Conservation (phyloP, 2,888 invertebrate genomes). For the Dolichopus griseipennis region DNA sequence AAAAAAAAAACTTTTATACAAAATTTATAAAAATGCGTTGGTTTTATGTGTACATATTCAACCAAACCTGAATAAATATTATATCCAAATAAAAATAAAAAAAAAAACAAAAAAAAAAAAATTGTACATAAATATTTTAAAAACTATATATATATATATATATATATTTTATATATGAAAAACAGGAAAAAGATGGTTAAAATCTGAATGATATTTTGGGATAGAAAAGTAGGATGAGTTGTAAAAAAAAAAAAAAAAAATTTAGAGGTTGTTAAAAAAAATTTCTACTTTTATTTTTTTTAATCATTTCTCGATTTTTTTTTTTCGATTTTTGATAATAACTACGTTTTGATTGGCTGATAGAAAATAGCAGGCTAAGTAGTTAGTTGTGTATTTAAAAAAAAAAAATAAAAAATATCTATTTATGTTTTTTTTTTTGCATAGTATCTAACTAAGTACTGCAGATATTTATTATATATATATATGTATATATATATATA, state of each 20-base stretch:
- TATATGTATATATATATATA: too few species aligned
- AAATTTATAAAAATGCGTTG: background rate
- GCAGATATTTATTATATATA: too few species aligned
- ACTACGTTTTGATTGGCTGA: constrained; percentile 45
- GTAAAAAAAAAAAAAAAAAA: background rate
- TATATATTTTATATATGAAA: too few species aligned
- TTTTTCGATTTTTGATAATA: constrained; percentile 28
- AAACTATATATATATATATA: background rate
- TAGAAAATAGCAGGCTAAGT: constrained; percentile 38
- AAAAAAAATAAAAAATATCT: background rate
- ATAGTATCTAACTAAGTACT: too few species aligned
- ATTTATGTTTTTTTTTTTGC: background rate
- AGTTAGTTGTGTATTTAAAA: constrained; percentile 22
- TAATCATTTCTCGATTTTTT: background rate
- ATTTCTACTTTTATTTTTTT: background rate
- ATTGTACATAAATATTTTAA: background rate
- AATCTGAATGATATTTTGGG: background rate
- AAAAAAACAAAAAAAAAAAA: too few species aligned
- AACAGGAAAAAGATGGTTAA: too few species aligned
- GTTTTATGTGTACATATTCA: background rate
- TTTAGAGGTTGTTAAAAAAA: background rate
- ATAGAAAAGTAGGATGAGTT: background rate
- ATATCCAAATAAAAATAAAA: background rate
- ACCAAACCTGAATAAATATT: background rate
- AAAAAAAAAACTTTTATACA: too few species aligned